Conservation (phyloP, 1,140 invertebrate genomes). For the Drosophila serrata region DNA sequence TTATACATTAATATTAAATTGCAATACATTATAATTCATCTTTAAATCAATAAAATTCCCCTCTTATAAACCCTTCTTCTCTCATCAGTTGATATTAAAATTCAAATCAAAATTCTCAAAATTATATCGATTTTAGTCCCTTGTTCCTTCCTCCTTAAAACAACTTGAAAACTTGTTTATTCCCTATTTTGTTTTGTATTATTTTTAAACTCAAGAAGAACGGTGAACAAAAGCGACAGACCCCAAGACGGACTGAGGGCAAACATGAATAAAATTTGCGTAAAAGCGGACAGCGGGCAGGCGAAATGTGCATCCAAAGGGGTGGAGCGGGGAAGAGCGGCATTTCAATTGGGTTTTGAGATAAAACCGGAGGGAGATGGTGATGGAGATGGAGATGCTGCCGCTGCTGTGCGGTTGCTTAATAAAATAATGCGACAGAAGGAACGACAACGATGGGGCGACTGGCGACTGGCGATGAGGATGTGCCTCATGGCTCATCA, state of each 20-base stretch:
- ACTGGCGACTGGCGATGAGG: constrained; percentile 44
- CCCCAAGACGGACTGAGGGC: constrained; percentile 9
- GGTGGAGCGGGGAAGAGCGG: constrained; percentile 12
- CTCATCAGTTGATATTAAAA: constrained; percentile 13
- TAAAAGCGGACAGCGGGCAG: constrained; percentile 71
- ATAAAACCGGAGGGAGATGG: constrained; percentile 18
- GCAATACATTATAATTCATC: no score
- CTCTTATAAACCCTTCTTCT: no score
- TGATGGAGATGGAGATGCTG: constrained; percentile 28
- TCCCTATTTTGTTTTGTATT: neutral
- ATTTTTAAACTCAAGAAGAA: constrained; percentile 18
- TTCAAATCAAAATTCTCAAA: constrained; percentile 33
- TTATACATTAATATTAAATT: no score
- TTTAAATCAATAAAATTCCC: neutral
- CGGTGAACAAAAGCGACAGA: constrained; percentile 32
- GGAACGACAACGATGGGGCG: constrained; percentile 56
- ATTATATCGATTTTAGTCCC: neutral
- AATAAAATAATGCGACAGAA: constrained; percentile 83
- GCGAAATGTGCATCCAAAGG: constrained; percentile 52
- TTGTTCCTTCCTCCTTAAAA: neutral
- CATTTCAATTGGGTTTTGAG: constrained; percentile 43
- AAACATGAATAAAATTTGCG: constrained; percentile 83
- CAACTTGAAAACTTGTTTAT: constrained; percentile 32
- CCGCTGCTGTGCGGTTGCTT: constrained; percentile 53
- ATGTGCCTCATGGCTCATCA: constrained; percentile 50